These are phyloP conservation scores for Limanda limanda DNA, from an alignment of 2,113 vertebrate genomes.

Conservation along the genomic window DNA sequence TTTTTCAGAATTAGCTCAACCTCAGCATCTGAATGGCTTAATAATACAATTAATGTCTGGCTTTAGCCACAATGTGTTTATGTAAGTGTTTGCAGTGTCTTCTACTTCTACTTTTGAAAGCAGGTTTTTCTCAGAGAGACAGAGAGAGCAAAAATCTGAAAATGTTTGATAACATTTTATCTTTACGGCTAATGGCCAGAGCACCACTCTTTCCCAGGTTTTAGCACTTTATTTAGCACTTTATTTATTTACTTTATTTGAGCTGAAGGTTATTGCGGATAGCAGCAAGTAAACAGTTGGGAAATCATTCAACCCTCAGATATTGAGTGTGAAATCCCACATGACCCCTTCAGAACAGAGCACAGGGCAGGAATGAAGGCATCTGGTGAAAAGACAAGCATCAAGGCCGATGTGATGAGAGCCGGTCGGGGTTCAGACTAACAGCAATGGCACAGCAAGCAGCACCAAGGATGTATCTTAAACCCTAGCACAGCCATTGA, in stretches of 20 bases:
- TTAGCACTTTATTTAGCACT: conserved; percentile 30
- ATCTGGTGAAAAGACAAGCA: conserved; percentile 31
- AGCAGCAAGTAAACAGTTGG: conserved; percentile 43
- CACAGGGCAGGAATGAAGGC: conserved; percentile 27
- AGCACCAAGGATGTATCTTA: conserved; percentile 55
- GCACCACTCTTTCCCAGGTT: not conserved
- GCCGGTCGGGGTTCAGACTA: conserved; percentile 26
- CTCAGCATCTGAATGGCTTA: too few relatives aligned
- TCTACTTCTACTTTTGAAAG: not conserved
- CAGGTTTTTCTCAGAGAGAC: conserved; percentile 14
- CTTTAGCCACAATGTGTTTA: conserved; percentile 6
- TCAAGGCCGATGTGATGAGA: conserved; percentile 45
- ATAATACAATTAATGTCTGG: not conserved
- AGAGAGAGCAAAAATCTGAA: conserved; percentile 18
- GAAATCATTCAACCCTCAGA: conserved; percentile 24
- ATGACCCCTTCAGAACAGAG: conserved; percentile 59
- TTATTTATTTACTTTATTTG: conserved; percentile 37
- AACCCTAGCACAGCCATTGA: conserved; percentile 65
- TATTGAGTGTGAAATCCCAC: conserved; percentile 58
- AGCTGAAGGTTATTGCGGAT: conserved; percentile 51
- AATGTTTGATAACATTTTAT: conserved; percentile 25
- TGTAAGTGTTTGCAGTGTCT: not conserved
- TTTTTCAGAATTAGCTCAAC: too few relatives aligned
- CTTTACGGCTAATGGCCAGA: conserved; percentile 17
- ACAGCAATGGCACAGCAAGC: conserved; percentile 52